A percentile compares a stretch with the other conserved stretches of the same genome.
Evolutionary conservation across 2,888 invertebrate species (phyloP).

Genomic region (Poecilus cupreus): DNA sequence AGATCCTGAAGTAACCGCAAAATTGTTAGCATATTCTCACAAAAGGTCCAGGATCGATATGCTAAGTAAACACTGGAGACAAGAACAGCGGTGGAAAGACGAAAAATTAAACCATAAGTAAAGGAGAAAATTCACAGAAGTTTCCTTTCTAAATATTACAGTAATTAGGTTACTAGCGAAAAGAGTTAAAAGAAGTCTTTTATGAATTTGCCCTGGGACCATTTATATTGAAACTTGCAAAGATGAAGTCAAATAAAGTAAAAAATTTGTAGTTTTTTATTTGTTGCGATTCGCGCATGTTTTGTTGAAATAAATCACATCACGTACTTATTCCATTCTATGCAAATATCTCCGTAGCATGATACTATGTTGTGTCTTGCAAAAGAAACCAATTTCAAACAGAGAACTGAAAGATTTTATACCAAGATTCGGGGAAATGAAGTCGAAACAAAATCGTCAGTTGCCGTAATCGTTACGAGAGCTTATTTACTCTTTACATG

Average conservation of each 20-base stretch:
- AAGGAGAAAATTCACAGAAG: neutral
- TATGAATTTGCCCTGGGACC: neutral
- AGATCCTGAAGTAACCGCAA: neutral
- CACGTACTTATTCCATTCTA: neutral
- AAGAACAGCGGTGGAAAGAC: neutral
- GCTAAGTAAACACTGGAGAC: neutral
- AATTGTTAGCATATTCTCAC: neutral
- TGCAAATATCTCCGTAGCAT: neutral
- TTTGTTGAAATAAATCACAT: neutral
- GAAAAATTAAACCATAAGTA: neutral
- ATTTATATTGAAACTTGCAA: neutral
- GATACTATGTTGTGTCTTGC: neutral
- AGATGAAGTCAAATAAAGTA: neutral
- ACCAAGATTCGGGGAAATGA: slow-evolving; percentile 3
- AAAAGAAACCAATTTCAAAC: neutral
- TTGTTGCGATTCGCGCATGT: neutral
- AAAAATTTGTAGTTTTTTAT: neutral
- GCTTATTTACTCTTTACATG: slow-evolving; percentile 19
- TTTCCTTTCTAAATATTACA: neutral
- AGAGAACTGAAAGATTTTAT: neutral
- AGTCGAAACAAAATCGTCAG: slow-evolving; percentile 11
- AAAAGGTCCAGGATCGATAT: neutral
- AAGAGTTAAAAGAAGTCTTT: neutral
- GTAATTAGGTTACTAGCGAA: neutral
- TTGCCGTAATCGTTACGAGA: neutral